Evolutionary conservation across 2,113 vertebrate species (phyloP).

Genomic region (Catharus bicknelli): DNA sequence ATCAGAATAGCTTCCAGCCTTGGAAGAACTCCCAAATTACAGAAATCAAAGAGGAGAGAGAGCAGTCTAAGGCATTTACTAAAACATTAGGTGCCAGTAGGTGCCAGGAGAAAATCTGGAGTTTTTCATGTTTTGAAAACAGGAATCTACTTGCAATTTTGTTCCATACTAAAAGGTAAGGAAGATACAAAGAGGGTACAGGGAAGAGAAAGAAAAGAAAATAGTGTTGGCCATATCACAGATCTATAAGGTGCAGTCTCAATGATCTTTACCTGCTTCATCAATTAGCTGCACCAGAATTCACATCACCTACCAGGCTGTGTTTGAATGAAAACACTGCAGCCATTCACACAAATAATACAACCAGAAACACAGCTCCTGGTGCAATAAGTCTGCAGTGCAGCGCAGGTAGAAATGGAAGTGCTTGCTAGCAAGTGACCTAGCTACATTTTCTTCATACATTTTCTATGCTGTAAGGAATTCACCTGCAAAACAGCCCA

Average conservation of each 20-base stretch:
- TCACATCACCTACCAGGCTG: neutral
- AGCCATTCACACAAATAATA: neutral
- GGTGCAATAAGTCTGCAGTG: neutral
- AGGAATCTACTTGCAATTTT: neutral
- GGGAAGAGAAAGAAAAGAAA: neutral
- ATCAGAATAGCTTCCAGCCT: neutral
- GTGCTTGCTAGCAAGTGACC: neutral
- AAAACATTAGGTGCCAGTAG: neutral
- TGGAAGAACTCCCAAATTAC: neutral
- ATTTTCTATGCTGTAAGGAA: neutral
- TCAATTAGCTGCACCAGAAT: neutral
- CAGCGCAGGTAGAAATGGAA: neutral
- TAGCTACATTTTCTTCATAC: neutral
- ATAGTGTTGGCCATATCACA: neutral
- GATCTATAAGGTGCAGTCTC: neutral
- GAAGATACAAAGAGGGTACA: neutral
- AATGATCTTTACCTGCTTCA: neutral
- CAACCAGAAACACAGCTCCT: neutral
- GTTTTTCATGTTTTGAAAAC: neutral
- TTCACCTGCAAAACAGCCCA: neutral
- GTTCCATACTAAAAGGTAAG: neutral
- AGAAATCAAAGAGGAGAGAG: neutral
- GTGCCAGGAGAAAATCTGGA: neutral
- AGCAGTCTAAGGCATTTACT: neutral
- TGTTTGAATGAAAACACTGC: neutral